phyloP scores from a whole-genome alignment of 2,797 vertebrate species.

The Anolis apletophallus region DNA sequence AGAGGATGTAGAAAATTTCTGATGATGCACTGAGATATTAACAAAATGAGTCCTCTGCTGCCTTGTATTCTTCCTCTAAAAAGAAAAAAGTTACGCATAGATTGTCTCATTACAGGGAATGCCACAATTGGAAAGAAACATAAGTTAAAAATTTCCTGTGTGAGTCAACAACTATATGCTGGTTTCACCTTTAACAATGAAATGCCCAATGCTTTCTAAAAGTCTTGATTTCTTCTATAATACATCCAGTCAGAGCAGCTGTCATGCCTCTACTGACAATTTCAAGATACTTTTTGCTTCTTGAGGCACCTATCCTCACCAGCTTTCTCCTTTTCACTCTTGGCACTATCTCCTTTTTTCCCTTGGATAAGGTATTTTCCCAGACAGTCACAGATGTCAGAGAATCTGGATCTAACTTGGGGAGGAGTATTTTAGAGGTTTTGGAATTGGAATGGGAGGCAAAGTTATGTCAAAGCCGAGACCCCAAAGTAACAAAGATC shows the following conservation, averaged over 20 bases:
- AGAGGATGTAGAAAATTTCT: neutral
- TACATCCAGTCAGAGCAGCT: neutral
- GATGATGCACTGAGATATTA: neutral
- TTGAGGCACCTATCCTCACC: too few species aligned
- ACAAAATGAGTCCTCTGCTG: neutral
- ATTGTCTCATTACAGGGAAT: neutral
- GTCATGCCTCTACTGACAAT: neutral
- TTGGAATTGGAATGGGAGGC: neutral
- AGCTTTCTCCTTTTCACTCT: neutral
- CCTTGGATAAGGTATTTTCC: neutral
- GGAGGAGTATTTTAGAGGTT: too few species aligned
- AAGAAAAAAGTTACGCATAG: neutral
- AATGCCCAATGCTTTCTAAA: too few species aligned
- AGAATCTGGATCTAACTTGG: too few species aligned
- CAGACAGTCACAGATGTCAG: neutral
- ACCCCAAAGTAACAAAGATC: too few species aligned
- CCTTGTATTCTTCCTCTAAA: neutral
- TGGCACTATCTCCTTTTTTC: neutral
- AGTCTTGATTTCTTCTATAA: too few species aligned
- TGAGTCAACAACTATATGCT: neutral
- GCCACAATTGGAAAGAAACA: neutral
- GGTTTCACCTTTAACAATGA: neutral
- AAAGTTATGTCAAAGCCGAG: too few species aligned
- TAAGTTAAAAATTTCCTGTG: neutral
- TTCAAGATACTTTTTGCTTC: neutral